These are phyloP conservation scores for Glyptemys insculpta DNA, from an alignment of 2,797 vertebrate genomes.

Conservation along the genomic window DNA sequence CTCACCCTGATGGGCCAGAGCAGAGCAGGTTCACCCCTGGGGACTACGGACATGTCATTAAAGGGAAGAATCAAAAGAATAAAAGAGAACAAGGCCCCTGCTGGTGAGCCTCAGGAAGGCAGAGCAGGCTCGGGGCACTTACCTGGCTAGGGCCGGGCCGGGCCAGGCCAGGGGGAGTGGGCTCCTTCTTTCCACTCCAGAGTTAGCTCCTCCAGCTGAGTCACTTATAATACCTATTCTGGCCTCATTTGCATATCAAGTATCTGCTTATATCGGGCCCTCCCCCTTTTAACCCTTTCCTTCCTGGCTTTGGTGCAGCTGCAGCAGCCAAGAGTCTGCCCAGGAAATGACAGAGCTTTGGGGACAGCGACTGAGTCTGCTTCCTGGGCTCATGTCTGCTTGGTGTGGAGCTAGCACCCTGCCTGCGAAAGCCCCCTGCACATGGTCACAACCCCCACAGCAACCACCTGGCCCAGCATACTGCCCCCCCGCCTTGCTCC, in stretches of 20 bases:
- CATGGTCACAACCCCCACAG: background rate
- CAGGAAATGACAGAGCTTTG: background rate
- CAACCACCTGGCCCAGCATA: too few relatives aligned
- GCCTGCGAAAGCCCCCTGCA: too few relatives aligned
- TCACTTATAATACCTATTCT: constrained; percentile 28
- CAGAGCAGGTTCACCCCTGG: too few relatives aligned
- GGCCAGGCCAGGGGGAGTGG: background rate
- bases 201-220: background rate
- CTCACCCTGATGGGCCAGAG: too few relatives aligned
- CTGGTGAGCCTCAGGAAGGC: background rate
- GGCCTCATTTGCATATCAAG: constrained; percentile 27
- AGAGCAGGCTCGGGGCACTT: background rate
- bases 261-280: background rate
- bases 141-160: background rate
- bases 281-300: background rate
- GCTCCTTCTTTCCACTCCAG: background rate
- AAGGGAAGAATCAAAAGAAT: too few relatives aligned
- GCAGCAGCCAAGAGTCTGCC: background rate
- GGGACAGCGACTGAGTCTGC: too few relatives aligned
- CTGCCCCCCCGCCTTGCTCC: background rate
- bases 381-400: too few relatives aligned
- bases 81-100: background rate
- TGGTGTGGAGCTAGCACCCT: too few relatives aligned
- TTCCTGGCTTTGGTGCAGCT: background rate
- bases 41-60: too few relatives aligned